These are phyloP conservation scores for Philonicus albiceps DNA, from an alignment of 2,888 invertebrate genomes.

Conservation along the genomic window DNA sequence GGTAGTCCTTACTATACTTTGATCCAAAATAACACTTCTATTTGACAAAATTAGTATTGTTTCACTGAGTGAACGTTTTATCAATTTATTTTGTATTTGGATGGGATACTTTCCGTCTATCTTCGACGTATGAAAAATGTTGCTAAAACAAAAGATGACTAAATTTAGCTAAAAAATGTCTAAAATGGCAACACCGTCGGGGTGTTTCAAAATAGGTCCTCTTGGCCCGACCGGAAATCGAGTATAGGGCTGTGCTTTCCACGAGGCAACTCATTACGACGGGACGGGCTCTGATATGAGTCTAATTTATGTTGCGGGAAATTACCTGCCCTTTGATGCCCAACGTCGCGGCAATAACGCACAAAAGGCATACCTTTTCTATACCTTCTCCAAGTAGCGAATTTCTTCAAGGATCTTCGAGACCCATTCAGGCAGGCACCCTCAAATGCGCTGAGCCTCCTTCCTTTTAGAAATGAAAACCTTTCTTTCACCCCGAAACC, in stretches of 20 bases:
- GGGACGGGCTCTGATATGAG: neutral
- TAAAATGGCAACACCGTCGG: no score
- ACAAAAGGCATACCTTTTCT: neutral
- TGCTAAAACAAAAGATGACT: no score
- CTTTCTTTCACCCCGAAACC: neutral
- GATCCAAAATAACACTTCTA: no score
- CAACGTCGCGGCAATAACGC: neutral
- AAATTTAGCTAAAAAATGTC: no score
- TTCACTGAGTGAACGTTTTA: no score
- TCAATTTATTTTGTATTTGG: no score
- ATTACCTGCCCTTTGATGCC: neutral
- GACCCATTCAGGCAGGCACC: neutral
- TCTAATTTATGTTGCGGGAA: constrained; percentile 1
- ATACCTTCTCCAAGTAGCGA: neutral
- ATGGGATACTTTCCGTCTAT: no score
- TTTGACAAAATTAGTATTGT: no score
- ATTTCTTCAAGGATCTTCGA: neutral
- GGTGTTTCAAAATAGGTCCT: neutral
- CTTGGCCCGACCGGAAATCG: neutral
- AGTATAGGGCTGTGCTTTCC: neutral
- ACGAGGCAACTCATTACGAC: neutral
- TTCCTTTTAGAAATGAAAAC: neutral
- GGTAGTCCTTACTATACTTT: no score
- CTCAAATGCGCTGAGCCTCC: neutral
- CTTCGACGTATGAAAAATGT: no score